Conservation (phyloP, 2,113 vertebrate genomes). For the Salminus brasiliensis region DNA sequence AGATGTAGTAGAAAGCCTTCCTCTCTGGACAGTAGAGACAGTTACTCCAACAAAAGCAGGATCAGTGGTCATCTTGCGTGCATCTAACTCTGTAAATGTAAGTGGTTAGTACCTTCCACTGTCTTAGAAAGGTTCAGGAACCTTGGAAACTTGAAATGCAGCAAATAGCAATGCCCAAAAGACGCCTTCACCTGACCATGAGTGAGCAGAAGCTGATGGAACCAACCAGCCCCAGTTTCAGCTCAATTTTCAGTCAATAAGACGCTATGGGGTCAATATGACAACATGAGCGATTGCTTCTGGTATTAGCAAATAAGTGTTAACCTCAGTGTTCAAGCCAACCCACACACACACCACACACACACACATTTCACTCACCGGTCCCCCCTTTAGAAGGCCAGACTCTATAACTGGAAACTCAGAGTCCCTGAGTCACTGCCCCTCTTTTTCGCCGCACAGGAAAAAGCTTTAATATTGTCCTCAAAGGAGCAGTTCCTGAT, state of each 20-base stretch:
- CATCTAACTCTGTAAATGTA: too few relatives aligned
- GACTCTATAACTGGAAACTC: not conserved
- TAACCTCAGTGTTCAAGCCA: not conserved
- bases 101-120: too few relatives aligned
- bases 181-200: not conserved
- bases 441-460: not conserved
- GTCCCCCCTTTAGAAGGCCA: constrained; percentile 6
- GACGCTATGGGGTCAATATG: not conserved
- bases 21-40: too few relatives aligned
- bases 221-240: not conserved
- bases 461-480: not conserved
- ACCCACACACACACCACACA: constrained; percentile 31
- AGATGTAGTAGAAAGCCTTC: too few relatives aligned
- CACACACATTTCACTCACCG: constrained; percentile 15
- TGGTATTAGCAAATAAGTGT: not conserved
- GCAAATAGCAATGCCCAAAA: not conserved
- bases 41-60: too few relatives aligned
- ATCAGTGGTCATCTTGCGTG: too few relatives aligned
- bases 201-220: not conserved
- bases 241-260: not conserved
- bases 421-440: not conserved
- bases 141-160: too few relatives aligned
- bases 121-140: too few relatives aligned
- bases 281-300: not conserved
- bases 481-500: constrained; percentile 1